Evolutionary conservation across 2,113 vertebrate species (phyloP).

Genomic region (Setophaga kirtlandii): DNA sequence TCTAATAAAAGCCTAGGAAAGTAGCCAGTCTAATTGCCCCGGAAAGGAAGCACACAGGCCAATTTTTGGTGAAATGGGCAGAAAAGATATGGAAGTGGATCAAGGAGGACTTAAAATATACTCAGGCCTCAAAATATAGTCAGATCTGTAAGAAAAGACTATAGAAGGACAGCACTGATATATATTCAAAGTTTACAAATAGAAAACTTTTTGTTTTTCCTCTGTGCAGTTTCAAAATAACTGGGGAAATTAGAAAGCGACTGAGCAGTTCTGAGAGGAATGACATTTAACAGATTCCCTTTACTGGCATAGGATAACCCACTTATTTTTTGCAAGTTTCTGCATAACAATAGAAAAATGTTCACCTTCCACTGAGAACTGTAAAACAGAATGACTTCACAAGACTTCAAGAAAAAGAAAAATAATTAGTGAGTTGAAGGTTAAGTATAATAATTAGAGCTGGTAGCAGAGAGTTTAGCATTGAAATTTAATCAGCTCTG

Average conservation of each 20-base stretch:
- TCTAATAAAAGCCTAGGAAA: background rate
- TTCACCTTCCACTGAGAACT: background rate
- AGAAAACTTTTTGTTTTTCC: background rate
- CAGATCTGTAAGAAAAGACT: background rate
- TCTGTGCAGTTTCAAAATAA: background rate
- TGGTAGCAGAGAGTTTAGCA: background rate
- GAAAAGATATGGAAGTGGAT: background rate
- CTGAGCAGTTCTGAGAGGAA: background rate
- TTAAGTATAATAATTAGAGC: background rate
- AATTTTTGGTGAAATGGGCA: background rate
- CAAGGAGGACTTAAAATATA: background rate
- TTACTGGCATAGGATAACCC: background rate
- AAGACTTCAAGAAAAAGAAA: background rate
- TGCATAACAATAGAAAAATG: background rate
- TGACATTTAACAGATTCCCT: background rate
- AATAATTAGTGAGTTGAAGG: background rate
- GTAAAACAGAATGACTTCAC: background rate
- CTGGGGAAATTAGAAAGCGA: background rate
- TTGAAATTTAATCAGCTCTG: background rate
- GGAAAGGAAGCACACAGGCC: background rate
- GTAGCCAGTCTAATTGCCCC: background rate
- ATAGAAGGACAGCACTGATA: background rate
- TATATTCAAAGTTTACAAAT: background rate
- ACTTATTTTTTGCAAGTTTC: background rate
- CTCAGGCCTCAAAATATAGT: background rate